Percentiles rank a stretch among this genome's conserved stretches.
phyloP scores from a whole-genome alignment of 2,888 invertebrate genomes.

The Hartigia nigra region DNA sequence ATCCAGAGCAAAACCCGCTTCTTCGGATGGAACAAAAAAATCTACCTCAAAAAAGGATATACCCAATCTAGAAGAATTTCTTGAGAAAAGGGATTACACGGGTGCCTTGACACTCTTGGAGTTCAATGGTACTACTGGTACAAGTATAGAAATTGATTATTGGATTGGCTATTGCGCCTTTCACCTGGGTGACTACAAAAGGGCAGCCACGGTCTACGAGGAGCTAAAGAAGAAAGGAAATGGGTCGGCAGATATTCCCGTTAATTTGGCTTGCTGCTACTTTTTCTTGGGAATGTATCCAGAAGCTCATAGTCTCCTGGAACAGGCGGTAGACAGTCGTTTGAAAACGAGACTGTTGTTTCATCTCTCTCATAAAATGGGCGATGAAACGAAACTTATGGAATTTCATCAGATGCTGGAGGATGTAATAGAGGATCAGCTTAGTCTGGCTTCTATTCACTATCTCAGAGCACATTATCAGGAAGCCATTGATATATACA shows the following conservation, averaged over 20 bases:
- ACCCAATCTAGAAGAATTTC: slow-evolving; percentile 90
- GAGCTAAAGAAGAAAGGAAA: slow-evolving; percentile 69
- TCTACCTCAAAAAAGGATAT: slow-evolving; percentile 68
- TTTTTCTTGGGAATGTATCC: slow-evolving; percentile 92
- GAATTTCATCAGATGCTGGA: slow-evolving; percentile 85
- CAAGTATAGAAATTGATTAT: slow-evolving; percentile 71
- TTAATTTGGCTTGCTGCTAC: slow-evolving; percentile 93
- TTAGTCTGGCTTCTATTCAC: slow-evolving; percentile 95
- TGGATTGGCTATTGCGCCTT: slow-evolving; percentile 98
- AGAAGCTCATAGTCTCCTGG: slow-evolving; percentile 76
- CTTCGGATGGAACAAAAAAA: slow-evolving; percentile 66
- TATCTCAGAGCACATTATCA: slow-evolving; percentile 97
- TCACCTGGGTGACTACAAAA: slow-evolving; percentile 93
- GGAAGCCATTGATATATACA: slow-evolving; percentile 98
- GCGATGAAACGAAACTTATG: slow-evolving; percentile 87
- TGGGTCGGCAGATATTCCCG: slow-evolving; percentile 73
- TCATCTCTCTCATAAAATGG: slow-evolving; percentile 93
- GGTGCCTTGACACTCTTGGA: slow-evolving; percentile 94
- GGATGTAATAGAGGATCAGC: slow-evolving; percentile 92
- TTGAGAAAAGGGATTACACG: slow-evolving; percentile 90
- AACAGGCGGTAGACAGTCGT: slow-evolving; percentile 75
- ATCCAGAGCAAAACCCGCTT: slow-evolving; percentile 84
- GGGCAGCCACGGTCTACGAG: slow-evolving; percentile 71
- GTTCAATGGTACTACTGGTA: slow-evolving; percentile 69
- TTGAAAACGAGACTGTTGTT: slow-evolving; percentile 85